These are phyloP conservation scores for Rugalucina vietnamica DNA, from an alignment of 2,888 invertebrate species.

Conservation along the genomic window DNA sequence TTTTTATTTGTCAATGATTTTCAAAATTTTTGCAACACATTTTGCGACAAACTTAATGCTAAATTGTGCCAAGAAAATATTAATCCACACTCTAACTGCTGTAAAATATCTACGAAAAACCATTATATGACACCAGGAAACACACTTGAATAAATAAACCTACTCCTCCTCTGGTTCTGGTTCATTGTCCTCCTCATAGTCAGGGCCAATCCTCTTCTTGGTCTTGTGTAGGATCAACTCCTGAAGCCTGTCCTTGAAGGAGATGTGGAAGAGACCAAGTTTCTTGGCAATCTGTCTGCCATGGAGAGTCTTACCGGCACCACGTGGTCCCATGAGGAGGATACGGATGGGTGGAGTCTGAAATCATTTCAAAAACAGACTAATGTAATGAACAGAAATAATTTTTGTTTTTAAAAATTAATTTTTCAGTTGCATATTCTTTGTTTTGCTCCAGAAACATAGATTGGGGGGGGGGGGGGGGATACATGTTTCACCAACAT, in stretches of 20 bases:
- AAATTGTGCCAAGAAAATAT: no score
- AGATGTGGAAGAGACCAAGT: slow-evolving; percentile 83
- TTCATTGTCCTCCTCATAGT: slow-evolving; percentile 79
- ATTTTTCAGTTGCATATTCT: no score
- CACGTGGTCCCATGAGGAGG: slow-evolving; percentile 81
- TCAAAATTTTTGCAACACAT: no score
- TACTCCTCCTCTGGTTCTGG: slow-evolving; percentile 72
- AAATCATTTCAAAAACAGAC: slow-evolving; percentile 12
- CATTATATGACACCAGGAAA: background rate
- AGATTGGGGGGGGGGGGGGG: no score
- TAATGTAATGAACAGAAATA: no score
- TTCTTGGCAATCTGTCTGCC: slow-evolving; percentile 82
- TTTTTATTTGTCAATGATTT: no score
- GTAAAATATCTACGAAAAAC: no score
- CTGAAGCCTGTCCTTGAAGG: slow-evolving; percentile 83
- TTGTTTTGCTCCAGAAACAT: no score
- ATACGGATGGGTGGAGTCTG: slow-evolving; percentile 82
- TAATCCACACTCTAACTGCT: no score
- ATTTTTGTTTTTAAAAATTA: no score
- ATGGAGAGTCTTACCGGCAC: slow-evolving; percentile 83
- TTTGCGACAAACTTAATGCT: no score
- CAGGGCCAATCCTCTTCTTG: slow-evolving; percentile 83
- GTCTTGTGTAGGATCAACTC: slow-evolving; percentile 83
- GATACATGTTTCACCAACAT: no score
- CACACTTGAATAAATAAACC: slow-evolving; percentile 18